Conservation (phyloP, 2,888 invertebrate genomes). For the Leucozona laternaria region DNA sequence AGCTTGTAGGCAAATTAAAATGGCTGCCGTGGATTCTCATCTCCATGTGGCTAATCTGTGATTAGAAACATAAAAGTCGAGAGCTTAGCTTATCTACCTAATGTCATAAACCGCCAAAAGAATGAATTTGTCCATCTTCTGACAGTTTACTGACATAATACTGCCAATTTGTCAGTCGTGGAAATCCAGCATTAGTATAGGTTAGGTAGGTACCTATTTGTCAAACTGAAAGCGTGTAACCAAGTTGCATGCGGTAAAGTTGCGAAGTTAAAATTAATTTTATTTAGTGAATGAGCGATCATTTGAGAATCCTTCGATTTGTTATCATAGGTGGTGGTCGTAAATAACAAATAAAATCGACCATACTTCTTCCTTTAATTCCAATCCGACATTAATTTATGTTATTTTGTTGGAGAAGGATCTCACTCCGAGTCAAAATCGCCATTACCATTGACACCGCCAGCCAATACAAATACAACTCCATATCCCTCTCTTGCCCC, state of each 20-base stretch:
- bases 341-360: slow-evolving; percentile 55
- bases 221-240: no score
- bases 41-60: no score
- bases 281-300: slow-evolving; percentile 17
- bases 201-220: no score
- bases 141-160: no score
- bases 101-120: no score
- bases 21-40: no score
- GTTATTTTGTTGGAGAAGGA: slow-evolving; percentile 23
- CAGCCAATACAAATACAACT: slow-evolving; percentile 50
- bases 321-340: slow-evolving; percentile 41
- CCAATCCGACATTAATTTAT: slow-evolving; percentile 58
- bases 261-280: slow-evolving; percentile 1
- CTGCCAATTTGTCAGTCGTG: no score
- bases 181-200: no score
- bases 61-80: no score
- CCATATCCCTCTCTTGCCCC: background rate
- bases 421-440: slow-evolving; percentile 11
- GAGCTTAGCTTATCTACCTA: no score
- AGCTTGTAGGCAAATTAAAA: no score
- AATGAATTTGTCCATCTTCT: no score
- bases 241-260: background rate
- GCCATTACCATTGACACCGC: slow-evolving; percentile 61
- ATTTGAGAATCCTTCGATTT: slow-evolving; percentile 24
- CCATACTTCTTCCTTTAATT: slow-evolving; percentile 45